These are phyloP conservation scores for Saimiri boliviensis DNA, from an alignment of 2,113 vertebrate species.

Conservation along the genomic window DNA sequence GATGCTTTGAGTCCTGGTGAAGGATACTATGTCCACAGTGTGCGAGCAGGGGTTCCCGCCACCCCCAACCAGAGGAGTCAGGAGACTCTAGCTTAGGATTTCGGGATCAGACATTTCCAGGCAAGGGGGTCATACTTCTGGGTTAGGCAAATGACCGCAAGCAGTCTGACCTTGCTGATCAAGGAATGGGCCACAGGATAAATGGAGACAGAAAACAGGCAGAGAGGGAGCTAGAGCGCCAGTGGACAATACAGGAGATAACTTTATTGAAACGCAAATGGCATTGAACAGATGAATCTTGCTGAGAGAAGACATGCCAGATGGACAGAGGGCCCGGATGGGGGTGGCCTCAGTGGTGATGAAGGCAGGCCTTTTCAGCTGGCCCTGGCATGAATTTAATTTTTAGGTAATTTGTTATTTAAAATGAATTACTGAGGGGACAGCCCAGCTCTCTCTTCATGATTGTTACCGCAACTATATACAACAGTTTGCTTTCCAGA, in stretches of 20 bases:
- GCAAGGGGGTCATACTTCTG: background rate
- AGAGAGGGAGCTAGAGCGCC: constrained; percentile 51
- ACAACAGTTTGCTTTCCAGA: constrained; percentile 74
- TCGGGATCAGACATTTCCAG: background rate
- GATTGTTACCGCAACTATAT: constrained; percentile 88
- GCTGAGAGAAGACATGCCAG: constrained; percentile 83
- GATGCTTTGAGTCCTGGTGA: background rate
- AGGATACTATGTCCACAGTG: background rate
- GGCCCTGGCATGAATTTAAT: constrained; percentile 71
- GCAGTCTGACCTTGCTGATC: background rate
- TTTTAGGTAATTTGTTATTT: constrained; percentile 69
- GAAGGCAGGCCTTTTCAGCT: constrained; percentile 29
- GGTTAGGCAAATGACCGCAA: background rate
- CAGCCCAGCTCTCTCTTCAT: constrained; percentile 82
- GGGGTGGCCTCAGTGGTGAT: background rate
- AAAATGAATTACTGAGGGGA: constrained; percentile 78
- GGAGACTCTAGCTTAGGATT: background rate
- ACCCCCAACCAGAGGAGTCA: background rate
- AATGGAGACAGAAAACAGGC: constrained; percentile 54
- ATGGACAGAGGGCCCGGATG: constrained; percentile 73
- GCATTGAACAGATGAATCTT: constrained; percentile 83
- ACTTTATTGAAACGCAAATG: constrained; percentile 87
- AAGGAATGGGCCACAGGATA: background rate
- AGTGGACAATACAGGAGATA: constrained; percentile 80
- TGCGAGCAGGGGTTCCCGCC: background rate